These are phyloP conservation scores for Carabus problematicus DNA, from an alignment of 2,888 invertebrate species.

Conservation along the genomic window DNA sequence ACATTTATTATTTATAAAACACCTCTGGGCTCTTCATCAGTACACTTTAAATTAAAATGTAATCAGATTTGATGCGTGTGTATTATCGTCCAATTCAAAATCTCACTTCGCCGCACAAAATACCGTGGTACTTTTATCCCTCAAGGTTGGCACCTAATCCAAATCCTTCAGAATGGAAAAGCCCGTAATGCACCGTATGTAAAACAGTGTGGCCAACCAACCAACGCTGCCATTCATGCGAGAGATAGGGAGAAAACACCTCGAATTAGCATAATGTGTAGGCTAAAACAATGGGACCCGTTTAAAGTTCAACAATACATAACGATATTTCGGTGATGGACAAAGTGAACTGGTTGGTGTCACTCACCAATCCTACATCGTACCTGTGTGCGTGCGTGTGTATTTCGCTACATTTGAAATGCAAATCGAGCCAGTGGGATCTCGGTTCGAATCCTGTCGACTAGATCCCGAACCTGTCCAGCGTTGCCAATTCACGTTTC, in stretches of 20 bases:
- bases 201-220: conserved; percentile 14
- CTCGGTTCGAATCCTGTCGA: not conserved
- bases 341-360: conserved; percentile 24
- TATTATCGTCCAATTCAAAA: no score
- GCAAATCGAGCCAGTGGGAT: conserved; percentile 3
- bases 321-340: conserved; percentile 39
- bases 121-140: no score
- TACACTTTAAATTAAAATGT: no score
- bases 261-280: conserved; percentile 23
- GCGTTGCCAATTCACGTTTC: conserved; percentile 35
- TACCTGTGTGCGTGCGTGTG: no score
- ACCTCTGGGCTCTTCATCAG: no score
- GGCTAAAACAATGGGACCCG: conserved; percentile 34
- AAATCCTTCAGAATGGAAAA: not conserved
- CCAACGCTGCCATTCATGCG: not conserved
- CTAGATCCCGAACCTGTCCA: conserved; percentile 3
- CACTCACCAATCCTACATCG: conserved; percentile 1
- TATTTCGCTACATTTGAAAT: conserved; percentile 10
- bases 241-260: conserved; percentile 8
- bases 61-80: no score
- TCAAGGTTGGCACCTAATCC: no score
- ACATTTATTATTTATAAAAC: no score
- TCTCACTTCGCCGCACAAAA: no score
- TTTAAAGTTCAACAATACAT: conserved; percentile 37
- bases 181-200: conserved; percentile 10